These are phyloP conservation scores for Plagodis dolabraria DNA, from an alignment of 2,888 invertebrate genomes.

Conservation along the genomic window DNA sequence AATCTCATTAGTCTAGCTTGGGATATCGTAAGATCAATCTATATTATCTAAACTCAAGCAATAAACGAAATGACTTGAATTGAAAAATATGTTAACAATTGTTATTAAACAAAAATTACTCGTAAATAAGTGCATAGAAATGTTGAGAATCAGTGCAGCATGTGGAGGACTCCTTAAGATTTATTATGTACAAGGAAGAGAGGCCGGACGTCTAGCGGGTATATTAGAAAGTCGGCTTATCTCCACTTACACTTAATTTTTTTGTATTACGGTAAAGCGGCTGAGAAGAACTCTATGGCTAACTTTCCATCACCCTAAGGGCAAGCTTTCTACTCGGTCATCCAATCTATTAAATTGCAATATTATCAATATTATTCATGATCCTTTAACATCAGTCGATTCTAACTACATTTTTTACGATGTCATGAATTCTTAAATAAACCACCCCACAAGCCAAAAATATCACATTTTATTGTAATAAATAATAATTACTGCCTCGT, in stretches of 20 bases:
- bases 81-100: background rate
- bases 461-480: too few relatives aligned
- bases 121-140: background rate
- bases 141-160: slow-evolving; percentile 60
- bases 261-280: slow-evolving; percentile 80
- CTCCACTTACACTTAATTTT: slow-evolving; percentile 73
- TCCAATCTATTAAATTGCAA: background rate
- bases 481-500: too few relatives aligned
- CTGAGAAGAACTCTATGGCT: slow-evolving; percentile 53
- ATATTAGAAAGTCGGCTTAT: slow-evolving; percentile 83
- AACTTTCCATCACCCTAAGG: slow-evolving; percentile 32
- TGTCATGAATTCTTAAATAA: too few relatives aligned
- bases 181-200: slow-evolving; percentile 81
- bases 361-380: too few relatives aligned
- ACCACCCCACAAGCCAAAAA: too few relatives aligned
- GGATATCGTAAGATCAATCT: too few relatives aligned
- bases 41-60: too few relatives aligned
- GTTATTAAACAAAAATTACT: too few relatives aligned
- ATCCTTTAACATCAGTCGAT: too few relatives aligned
- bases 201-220: slow-evolving; percentile 69
- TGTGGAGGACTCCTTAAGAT: slow-evolving; percentile 77
- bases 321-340: slow-evolving; percentile 9
- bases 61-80: background rate
- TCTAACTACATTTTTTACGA: too few relatives aligned
- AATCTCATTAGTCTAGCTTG: too few relatives aligned